phyloP scores from a whole-genome alignment of 2,888 invertebrate genomes.

The Ornithoptera priamus region DNA sequence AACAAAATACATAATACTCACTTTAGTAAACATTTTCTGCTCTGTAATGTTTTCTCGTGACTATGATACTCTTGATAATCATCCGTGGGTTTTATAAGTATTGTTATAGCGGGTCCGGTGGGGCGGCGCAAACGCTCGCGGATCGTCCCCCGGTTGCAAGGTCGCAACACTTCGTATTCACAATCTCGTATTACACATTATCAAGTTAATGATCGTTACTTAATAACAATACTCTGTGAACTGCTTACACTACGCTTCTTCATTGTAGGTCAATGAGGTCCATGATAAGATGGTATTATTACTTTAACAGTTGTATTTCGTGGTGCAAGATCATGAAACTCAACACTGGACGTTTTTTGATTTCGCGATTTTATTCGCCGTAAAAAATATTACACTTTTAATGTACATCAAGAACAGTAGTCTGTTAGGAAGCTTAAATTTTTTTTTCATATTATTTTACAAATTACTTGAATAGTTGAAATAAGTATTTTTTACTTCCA shows the following conservation, averaged over 20 bases:
- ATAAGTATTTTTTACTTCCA: background rate
- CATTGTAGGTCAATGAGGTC: slow-evolving; percentile 58
- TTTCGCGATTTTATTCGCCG: slow-evolving; percentile 2
- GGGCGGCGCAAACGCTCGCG: slow-evolving; percentile 53
- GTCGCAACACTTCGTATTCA: slow-evolving; percentile 68
- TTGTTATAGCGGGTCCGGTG: slow-evolving; percentile 60
- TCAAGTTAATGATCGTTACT: slow-evolving; percentile 65
- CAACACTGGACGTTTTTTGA: slow-evolving; percentile 1
- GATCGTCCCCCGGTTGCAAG: slow-evolving; percentile 63
- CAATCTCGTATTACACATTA: slow-evolving; percentile 65
- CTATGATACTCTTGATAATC: slow-evolving; percentile 69
- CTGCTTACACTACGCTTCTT: slow-evolving; percentile 50
- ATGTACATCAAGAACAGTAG: slow-evolving; percentile 12
- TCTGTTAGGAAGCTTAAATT: background rate
- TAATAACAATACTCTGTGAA: slow-evolving; percentile 68
- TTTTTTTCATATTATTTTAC: background rate
- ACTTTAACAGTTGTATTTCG: slow-evolving; percentile 33
- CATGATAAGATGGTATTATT: slow-evolving; percentile 51
- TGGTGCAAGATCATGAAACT: slow-evolving; percentile 22
- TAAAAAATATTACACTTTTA: slow-evolving; percentile 16
- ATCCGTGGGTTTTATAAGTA: slow-evolving; percentile 75
- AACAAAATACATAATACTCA: slow-evolving; percentile 46
- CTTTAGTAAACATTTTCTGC: slow-evolving; percentile 74
- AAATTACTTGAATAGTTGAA: background rate
- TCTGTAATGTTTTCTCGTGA: slow-evolving; percentile 63